A percentile compares a stretch with the other conserved stretches of the same genome.
Evolutionary conservation across 2,113 vertebrate genomes (phyloP).

Genomic region (Melierax canorus): DNA sequence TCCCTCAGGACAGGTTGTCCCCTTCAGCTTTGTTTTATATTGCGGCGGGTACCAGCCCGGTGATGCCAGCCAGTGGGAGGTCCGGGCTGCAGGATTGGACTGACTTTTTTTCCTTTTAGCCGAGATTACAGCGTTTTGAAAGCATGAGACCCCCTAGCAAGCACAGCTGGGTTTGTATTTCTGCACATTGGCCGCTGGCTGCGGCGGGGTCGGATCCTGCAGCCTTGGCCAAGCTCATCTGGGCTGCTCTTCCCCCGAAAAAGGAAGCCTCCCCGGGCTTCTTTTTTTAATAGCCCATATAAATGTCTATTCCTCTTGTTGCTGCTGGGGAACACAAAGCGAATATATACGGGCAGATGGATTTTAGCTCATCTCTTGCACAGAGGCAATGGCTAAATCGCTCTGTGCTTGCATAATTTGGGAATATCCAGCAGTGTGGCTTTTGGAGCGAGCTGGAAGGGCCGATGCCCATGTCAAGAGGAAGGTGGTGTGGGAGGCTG

Average conservation of each 20-base stretch:
- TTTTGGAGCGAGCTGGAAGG: background rate
- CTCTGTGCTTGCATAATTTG: rapidly evolving
- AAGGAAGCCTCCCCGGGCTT: background rate
- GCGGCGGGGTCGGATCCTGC: rapidly evolving
- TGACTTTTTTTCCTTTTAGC: background rate
- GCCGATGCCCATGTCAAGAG: background rate
- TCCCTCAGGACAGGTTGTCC: background rate
- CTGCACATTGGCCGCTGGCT: rapidly evolving
- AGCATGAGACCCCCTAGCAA: background rate
- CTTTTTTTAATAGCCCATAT: background rate
- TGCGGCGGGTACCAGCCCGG: rapidly evolving
- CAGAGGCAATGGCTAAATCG: rapidly evolving
- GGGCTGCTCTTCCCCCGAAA: background rate
- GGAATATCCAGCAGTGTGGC: background rate
- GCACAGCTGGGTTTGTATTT: background rate
- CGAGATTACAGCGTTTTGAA: background rate
- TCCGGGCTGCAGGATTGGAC: background rate
- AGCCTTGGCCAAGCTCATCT: background rate
- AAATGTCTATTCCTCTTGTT: background rate
- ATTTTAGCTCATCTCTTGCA: background rate
- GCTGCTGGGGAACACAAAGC: background rate
- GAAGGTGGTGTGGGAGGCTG: background rate
- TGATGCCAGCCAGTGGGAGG: background rate
- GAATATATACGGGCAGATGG: background rate
- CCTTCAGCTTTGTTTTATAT: background rate